Evolutionary conservation across 2,113 vertebrate species (phyloP).

Genomic region (Peromyscus maniculatus): DNA sequence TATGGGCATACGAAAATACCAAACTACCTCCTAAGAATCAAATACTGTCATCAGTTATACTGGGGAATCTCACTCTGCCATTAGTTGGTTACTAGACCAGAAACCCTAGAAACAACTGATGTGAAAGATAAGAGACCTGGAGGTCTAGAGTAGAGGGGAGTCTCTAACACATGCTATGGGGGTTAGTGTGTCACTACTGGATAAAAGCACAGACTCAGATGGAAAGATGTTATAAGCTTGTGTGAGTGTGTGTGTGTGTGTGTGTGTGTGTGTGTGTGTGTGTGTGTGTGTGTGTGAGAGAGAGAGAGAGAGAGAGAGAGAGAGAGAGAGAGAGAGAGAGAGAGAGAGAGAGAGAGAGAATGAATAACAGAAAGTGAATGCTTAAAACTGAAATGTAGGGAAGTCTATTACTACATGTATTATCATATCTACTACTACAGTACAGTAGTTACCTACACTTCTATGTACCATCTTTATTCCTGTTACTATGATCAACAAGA

Average conservation of each 20-base stretch:
- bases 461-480: not conserved
- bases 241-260: not conserved
- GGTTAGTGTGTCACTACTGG: too few relatives aligned
- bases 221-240: not conserved
- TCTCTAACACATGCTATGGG: fast-evolving
- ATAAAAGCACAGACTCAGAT: not conserved
- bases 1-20: not conserved
- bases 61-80: not conserved
- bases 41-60: not conserved
- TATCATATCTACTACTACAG: too few relatives aligned
- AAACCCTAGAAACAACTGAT: not conserved
- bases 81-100: not conserved
- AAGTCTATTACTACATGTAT: too few relatives aligned
- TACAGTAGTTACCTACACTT: not conserved
- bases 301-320: too few relatives aligned
- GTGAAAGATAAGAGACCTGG: not conserved
- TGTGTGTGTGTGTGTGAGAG: too few relatives aligned
- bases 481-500: not conserved
- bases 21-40: not conserved
- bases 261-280: too few relatives aligned
- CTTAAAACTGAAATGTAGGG: too few relatives aligned
- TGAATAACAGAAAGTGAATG: not conserved
- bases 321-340: too few relatives aligned
- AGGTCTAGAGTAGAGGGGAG: not conserved
- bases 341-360: too few relatives aligned